A percentile compares a stretch with the other conserved stretches of the same genome.
Conservation (phyloP, 2,797 vertebrate species). For the Peromyscus melanophrys region DNA sequence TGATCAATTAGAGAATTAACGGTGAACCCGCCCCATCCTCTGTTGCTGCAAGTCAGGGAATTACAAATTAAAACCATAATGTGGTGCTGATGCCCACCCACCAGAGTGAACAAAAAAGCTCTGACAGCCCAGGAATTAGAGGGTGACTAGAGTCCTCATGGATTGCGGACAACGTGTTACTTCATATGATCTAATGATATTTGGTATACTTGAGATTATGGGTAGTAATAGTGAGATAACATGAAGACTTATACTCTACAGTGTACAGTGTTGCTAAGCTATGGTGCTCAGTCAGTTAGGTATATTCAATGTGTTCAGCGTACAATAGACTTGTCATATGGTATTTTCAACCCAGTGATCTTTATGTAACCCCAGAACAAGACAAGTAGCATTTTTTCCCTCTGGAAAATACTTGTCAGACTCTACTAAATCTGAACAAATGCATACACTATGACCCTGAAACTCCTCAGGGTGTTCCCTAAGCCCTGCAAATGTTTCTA, state of each 20-base stretch:
- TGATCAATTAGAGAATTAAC: neutral
- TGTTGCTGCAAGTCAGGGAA: neutral
- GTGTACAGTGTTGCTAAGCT: neutral
- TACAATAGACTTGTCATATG: neutral
- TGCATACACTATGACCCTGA: neutral
- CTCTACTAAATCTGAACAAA: constrained; percentile 17
- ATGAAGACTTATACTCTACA: neutral
- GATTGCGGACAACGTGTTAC: neutral
- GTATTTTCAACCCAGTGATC: neutral
- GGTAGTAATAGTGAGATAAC: neutral
- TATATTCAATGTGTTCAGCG: neutral
- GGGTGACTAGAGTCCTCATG: neutral
- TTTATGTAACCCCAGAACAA: neutral
- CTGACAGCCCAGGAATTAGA: neutral
- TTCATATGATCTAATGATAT: neutral
- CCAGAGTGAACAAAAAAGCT: constrained; percentile 12
- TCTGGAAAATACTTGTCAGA: constrained; percentile 24
- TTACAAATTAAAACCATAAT: constrained; percentile 15
- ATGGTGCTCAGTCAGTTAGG: neutral
- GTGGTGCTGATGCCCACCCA: neutral
- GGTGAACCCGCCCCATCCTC: neutral
- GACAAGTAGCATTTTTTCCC: neutral
- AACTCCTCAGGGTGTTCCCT: neutral
- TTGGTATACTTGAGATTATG: neutral
- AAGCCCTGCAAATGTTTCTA: neutral